phyloP scores from a whole-genome alignment of 2,113 vertebrate species.

The Pseudopipra pipra region DNA sequence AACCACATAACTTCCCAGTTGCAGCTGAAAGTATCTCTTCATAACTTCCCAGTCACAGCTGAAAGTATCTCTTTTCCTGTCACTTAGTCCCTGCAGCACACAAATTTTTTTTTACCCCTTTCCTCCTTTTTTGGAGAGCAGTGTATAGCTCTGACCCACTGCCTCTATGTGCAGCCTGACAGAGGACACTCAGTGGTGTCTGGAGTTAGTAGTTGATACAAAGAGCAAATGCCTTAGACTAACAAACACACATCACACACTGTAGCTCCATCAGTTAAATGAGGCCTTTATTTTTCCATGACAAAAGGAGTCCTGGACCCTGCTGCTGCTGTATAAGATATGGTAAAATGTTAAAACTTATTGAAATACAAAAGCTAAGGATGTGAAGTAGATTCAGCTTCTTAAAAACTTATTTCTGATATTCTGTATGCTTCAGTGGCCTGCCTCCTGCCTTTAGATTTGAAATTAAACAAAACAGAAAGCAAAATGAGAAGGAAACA shows the following conservation, averaged over 20 bases:
- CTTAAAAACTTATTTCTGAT: conserved; percentile 38
- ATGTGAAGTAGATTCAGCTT: conserved; percentile 33
- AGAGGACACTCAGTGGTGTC: conserved; percentile 49
- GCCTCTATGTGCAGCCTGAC: conserved; percentile 47
- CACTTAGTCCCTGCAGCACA: neutral
- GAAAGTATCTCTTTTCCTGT: neutral
- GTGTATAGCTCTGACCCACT: conserved; percentile 8
- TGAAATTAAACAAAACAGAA: neutral
- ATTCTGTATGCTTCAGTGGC: neutral
- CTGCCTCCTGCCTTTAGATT: neutral
- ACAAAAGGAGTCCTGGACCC: conserved; percentile 69
- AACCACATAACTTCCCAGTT: conserved; percentile 25
- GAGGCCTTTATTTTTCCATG: conserved; percentile 57
- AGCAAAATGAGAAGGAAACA: neutral
- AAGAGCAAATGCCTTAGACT: conserved; percentile 81
- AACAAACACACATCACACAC: conserved; percentile 74
- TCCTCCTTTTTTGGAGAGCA: conserved; percentile 30
- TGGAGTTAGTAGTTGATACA: conserved; percentile 74
- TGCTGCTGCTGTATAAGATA: conserved; percentile 63
- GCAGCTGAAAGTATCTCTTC: neutral
- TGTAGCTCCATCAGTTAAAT: conserved; percentile 66
- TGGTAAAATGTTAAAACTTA: neutral
- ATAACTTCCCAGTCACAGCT: neutral
- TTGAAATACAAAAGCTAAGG: conserved; percentile 52
- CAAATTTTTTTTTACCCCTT: conserved; percentile 61